These are phyloP conservation scores for Calcarius lapponicus DNA, from an alignment of 2,797 vertebrate species.

Conservation along the genomic window DNA sequence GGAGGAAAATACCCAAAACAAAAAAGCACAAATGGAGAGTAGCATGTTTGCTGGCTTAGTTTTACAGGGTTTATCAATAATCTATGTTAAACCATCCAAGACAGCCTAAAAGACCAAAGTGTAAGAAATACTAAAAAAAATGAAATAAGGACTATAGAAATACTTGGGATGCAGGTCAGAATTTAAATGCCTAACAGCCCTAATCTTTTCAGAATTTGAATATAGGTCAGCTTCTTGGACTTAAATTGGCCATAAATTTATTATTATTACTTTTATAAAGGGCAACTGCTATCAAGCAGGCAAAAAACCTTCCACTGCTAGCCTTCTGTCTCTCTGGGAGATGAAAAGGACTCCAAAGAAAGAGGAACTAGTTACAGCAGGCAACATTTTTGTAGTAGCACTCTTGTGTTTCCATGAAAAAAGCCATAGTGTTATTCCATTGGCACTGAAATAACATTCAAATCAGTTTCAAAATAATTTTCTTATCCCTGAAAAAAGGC, in stretches of 20 bases:
- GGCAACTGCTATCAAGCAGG: conserved; percentile 51
- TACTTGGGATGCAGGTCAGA: conserved; percentile 16
- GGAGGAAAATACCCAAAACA: not conserved
- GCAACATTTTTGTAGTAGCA: conserved; percentile 70
- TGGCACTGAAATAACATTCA: conserved; percentile 80
- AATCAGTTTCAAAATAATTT: conserved; percentile 73
- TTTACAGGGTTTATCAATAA: conserved; percentile 40
- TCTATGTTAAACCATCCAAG: conserved; percentile 20
- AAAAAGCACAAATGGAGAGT: conserved; percentile 18
- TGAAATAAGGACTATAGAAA: not conserved
- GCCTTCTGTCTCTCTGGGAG: conserved; percentile 35
- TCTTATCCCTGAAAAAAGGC: conserved; percentile 82
- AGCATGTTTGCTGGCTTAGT: conserved; percentile 19
- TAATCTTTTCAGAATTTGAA: not conserved
- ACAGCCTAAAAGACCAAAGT: not conserved
- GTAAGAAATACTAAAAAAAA: not conserved
- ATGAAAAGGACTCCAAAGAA: conserved; percentile 50
- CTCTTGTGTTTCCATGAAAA: conserved; percentile 64
- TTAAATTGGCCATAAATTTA: conserved; percentile 23
- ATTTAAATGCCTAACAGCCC: conserved; percentile 19
- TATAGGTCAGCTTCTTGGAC: conserved; percentile 40
- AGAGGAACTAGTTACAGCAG: conserved; percentile 66
- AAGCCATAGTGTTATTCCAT: conserved; percentile 76
- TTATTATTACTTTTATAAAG: conserved; percentile 30
- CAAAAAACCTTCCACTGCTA: conserved; percentile 41